Base-by-base conservation (phyloP, 2,113 vertebrate species). In the Chamaetylas fuelleborni region DNA sequence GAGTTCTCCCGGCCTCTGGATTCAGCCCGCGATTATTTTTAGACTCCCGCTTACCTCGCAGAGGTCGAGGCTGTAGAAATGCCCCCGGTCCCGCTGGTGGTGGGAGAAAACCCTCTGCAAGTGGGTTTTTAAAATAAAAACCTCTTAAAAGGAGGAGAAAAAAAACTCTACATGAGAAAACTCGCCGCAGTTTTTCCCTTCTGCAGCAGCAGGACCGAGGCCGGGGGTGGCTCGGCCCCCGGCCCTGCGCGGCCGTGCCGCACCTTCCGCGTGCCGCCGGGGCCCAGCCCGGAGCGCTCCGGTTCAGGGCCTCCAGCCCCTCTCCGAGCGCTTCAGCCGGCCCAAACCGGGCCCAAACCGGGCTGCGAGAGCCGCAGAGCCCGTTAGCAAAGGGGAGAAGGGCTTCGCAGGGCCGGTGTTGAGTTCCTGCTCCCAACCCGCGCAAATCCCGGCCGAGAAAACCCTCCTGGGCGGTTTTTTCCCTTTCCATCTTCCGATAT, bases 1-100 rank as follows among this genome's bases (percentile, higher is more conserved):
- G 43, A 82, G 45, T 26, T 36, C 53, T 69, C 26, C 47, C 15
- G 9, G 29, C 16, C 42, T 72, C 69, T 56, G 83, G 18, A 50
- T 71, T 19, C 71, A 79, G 48, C 31, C 17, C 9, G 36, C 40
- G 86, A 69, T 94, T 95, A 92, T 93, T 92, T 95, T 93, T 90
- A 96, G 93, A 31, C 60, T 58, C 69, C 23, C 29, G 11, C 2
- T 81, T 71, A 62, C 79, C 81, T 79, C 85, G 56, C 47, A 53
- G 93, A 79, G 66, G 66, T 82, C 71, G 57, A 40, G 15, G 50
- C 28, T 61, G 31, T 16, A 81, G 40, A 86, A 92, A 83, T 43
- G n/a, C 4, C 33, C 23, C 12, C 22, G 26, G 18, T n/a, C 26
- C 43, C 7, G 12, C 26, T 31, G 11, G 13, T 6, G 22, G 3